Percentiles rank a stretch among this genome's conserved stretches.
Evolutionary conservation across 1,140 invertebrate species (phyloP).

Genomic region (Drosophila truncata): DNA sequence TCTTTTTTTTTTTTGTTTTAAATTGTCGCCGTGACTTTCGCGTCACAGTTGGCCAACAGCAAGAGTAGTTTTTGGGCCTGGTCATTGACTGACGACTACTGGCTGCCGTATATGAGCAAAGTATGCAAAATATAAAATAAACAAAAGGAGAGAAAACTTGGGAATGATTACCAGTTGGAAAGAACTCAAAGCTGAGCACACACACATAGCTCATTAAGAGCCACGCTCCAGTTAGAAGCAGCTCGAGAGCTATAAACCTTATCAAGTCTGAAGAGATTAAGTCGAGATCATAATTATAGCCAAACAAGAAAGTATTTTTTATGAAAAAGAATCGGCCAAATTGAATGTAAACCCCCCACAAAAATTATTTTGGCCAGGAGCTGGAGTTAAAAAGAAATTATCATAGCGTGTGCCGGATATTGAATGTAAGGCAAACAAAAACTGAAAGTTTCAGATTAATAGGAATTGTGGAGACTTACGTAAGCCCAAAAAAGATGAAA

Average conservation of each 20-base stretch:
- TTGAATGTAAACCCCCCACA: not conserved
- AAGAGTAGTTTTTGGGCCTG: constrained; percentile 39
- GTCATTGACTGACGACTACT: constrained; percentile 12
- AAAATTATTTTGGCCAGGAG: constrained; percentile 30
- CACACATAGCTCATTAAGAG: constrained; percentile 60
- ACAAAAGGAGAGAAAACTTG: constrained; percentile 23
- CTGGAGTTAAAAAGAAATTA: constrained; percentile 25
- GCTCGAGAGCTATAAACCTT: constrained; percentile 40
- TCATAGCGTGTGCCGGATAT: constrained; percentile 41
- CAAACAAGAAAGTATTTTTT: constrained; percentile 30
- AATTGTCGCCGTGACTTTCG: constrained; percentile 72
- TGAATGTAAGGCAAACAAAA: constrained; percentile 26
- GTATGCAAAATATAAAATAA: constrained; percentile 38
- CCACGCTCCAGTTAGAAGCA: constrained; percentile 70
- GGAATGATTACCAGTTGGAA: constrained; percentile 22
- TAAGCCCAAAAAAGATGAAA: constrained; percentile 8
- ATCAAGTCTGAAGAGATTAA: constrained; percentile 35
- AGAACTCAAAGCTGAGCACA: constrained; percentile 23
- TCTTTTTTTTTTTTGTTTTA: constrained; percentile 15
- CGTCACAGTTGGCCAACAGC: constrained; percentile 71
- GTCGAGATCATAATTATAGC: constrained; percentile 55
- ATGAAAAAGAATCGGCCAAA: constrained; percentile 47
- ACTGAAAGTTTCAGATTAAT: constrained; percentile 38
- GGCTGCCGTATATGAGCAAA: constrained; percentile 9
- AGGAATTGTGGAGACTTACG: constrained; percentile 13